phyloP scores from a whole-genome alignment of 2,888 invertebrate species.

The Chalcis sispes region DNA sequence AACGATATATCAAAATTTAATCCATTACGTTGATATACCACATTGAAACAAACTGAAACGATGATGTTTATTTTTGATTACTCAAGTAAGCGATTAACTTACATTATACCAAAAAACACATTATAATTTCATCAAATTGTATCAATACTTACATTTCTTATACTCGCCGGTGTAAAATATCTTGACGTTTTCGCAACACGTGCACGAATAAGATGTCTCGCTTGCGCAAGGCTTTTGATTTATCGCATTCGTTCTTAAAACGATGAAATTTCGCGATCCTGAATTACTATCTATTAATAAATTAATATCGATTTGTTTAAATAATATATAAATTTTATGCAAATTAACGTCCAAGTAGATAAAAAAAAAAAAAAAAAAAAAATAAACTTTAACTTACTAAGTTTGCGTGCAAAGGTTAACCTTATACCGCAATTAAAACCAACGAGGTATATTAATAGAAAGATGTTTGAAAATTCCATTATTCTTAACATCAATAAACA shows the following conservation, averaged over 20 bases:
- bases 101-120: too few species aligned
- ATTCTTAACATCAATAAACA: not conserved
- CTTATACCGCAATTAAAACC: not conserved
- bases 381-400: too few species aligned
- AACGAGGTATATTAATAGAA: not conserved
- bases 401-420: not conserved
- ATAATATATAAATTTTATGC: too few species aligned
- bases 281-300: too few species aligned
- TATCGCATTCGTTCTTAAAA: constrained; percentile 20
- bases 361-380: not conserved
- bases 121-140: constrained; percentile 4
- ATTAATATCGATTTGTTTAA: too few species aligned
- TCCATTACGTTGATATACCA: constrained; percentile 65
- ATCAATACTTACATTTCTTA: constrained; percentile 63
- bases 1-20: constrained; percentile 66
- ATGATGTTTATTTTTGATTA: not conserved
- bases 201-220: constrained; percentile 60
- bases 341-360: too few species aligned
- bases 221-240: constrained; percentile 65
- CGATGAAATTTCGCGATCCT: constrained; percentile 38
- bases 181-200: constrained; percentile 68
- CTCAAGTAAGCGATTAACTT: not conserved
- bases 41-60: constrained; percentile 68
- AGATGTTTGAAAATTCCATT: not conserved
- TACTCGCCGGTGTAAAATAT: constrained; percentile 62